These are phyloP conservation scores for Drosophila setifemur DNA, from an alignment of 1,140 invertebrate genomes.

Conservation along the genomic window DNA sequence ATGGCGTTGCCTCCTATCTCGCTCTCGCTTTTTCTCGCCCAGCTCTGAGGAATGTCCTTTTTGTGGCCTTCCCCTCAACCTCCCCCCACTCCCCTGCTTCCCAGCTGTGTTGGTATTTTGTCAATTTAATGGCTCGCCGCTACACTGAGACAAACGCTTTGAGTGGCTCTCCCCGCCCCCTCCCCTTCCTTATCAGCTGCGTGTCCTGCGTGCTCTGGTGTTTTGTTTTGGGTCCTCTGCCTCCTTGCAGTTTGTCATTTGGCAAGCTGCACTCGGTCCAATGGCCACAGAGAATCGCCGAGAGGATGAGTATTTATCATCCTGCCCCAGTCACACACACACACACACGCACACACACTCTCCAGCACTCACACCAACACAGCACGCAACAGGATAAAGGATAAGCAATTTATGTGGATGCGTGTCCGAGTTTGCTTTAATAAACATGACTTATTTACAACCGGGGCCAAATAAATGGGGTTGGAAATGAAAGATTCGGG, in stretches of 20 bases:
- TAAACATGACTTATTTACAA: slow-evolving; percentile 53
- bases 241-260: slow-evolving; percentile 81
- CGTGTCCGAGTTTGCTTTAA: slow-evolving; percentile 66
- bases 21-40: slow-evolving; percentile 31
- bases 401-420: slow-evolving; percentile 73
- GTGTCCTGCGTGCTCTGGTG: slow-evolving; percentile 56
- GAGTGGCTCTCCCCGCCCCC: not conserved
- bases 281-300: slow-evolving; percentile 27
- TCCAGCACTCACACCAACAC: slow-evolving; percentile 5
- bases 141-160: slow-evolving; percentile 56
- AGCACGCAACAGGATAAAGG: slow-evolving; percentile 70
- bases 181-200: slow-evolving; percentile 60
- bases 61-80: slow-evolving; percentile 39
- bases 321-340: slow-evolving; percentile 37
- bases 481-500: not conserved
- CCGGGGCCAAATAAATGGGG: not conserved
- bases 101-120: slow-evolving; percentile 72
- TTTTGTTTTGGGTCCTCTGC: slow-evolving; percentile 33
- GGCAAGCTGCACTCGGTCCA: slow-evolving; percentile 51
- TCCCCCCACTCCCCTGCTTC: not conserved
- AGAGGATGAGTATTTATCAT: slow-evolving; percentile 74
- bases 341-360: slow-evolving; percentile 10
- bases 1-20: slow-evolving; percentile 59
- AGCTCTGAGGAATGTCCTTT: slow-evolving; percentile 81
- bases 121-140: slow-evolving; percentile 74